Evolutionary conservation across 23 tunicate genomes (phyloP).

Genomic region (Trididemnum clinides): DNA sequence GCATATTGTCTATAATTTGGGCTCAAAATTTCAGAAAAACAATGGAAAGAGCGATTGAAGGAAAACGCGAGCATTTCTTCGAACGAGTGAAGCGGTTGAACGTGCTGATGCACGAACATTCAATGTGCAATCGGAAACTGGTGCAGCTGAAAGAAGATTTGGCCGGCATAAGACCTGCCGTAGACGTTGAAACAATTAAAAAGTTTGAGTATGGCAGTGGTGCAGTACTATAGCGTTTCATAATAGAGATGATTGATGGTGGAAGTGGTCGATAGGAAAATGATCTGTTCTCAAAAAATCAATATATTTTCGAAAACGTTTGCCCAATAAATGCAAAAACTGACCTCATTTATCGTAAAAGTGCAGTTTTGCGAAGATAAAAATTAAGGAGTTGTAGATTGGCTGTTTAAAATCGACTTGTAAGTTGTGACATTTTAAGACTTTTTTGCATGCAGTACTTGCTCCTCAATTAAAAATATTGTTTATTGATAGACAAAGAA

Average conservation of each 20-base stretch:
- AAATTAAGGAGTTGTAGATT: no score
- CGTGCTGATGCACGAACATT: conserved; percentile 25
- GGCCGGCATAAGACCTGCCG: background rate
- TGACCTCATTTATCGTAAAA: no score
- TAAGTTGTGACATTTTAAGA: background rate
- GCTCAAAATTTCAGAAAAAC: conserved; percentile 61
- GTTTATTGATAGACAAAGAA: conserved; percentile 32
- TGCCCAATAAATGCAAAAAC: no score
- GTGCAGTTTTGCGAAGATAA: no score
- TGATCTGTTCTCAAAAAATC: no score
- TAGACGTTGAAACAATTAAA: background rate
- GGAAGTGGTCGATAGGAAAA: no score
- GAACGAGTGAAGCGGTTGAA: conserved; percentile 43
- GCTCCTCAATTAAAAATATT: background rate
- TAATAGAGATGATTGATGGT: no score
- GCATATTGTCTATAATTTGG: no score
- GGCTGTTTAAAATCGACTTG: background rate
- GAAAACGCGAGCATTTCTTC: conserved; percentile 68
- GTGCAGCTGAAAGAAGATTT: conserved; percentile 9
- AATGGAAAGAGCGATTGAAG: conserved; percentile 44
- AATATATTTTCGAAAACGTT: no score
- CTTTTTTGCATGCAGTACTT: background rate
- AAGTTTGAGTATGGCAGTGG: background rate
- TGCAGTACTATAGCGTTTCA: no score
- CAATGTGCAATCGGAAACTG: conserved; percentile 1